Conservation (phyloP, 2,113 vertebrate genomes). For the Excalfactoria chinensis region DNA sequence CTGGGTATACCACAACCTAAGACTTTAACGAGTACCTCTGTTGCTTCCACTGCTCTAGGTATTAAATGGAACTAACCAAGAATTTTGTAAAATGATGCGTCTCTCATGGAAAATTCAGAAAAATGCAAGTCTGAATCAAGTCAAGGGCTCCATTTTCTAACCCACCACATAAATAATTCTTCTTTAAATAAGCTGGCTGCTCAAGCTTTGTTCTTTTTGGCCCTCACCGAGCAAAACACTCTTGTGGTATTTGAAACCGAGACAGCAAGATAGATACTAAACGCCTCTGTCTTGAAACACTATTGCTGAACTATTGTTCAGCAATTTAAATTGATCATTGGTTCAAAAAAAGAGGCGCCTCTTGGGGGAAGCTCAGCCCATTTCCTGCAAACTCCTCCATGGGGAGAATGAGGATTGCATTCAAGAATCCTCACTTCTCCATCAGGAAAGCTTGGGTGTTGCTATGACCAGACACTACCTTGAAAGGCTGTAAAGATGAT, state of each 20-base stretch:
- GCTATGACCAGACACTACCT: not conserved
- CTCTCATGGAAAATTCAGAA: not conserved
- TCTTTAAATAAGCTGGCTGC: not conserved
- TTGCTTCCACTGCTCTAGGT: not conserved
- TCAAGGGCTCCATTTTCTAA: not conserved
- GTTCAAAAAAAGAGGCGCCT: not conserved
- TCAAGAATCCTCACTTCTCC: not conserved
- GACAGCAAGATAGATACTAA: not conserved
- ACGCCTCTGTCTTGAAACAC: not conserved
- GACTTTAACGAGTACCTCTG: not conserved
- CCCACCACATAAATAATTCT: accelerated
- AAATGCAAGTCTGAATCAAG: not conserved
- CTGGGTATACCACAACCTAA: not conserved
- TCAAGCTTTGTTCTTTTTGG: not conserved
- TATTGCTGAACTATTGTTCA: not conserved
- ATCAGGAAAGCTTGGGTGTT: not conserved
- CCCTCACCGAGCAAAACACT: not conserved
- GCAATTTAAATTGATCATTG: not conserved
- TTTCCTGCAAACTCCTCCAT: not conserved
- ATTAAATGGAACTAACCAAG: not conserved
- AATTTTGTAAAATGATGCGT: accelerated
- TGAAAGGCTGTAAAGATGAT: slow-evolving; percentile 44
- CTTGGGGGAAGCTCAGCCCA: not conserved
- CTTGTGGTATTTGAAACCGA: not conserved
- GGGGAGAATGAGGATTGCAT: not conserved